phyloP scores from a whole-genome alignment of 2,113 vertebrate genomes.

The Rhinogobius similis region DNA sequence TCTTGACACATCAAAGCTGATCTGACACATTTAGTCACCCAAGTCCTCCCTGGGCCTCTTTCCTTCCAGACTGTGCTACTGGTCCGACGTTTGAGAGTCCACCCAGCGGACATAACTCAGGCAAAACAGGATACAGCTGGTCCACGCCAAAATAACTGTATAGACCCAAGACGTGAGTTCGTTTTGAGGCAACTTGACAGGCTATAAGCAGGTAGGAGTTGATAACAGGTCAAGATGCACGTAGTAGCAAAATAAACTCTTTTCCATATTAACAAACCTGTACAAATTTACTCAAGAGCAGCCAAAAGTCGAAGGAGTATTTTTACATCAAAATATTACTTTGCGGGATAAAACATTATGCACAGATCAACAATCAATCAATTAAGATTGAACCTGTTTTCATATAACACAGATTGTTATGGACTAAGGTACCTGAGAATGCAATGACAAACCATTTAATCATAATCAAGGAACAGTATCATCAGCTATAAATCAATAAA shows the following conservation, averaged over 20 bases:
- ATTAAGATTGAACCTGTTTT: too few relatives aligned
- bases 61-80: conserved; percentile 69
- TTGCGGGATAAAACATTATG: too few relatives aligned
- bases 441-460: not conserved
- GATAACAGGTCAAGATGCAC: not conserved
- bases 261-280: too few relatives aligned
- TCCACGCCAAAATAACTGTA: conserved; percentile 32
- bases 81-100: conserved; percentile 59
- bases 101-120: conserved; percentile 50
- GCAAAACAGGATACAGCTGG: conserved; percentile 82
- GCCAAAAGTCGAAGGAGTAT: too few relatives aligned
- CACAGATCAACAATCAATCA: too few relatives aligned
- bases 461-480: not conserved
- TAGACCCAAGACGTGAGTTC: conserved; percentile 10
- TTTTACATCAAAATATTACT: too few relatives aligned
- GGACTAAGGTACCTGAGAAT: not conserved
- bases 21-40: conserved; percentile 22
- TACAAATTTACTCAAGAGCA: too few relatives aligned
- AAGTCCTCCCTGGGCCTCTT: conserved; percentile 37
- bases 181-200: conserved; percentile 18
- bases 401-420: not conserved
- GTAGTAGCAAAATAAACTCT: too few relatives aligned
- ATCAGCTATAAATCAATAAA: not conserved
- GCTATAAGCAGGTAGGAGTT: not conserved
- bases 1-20: conserved; percentile 54